Evolutionary conservation across 2,797 vertebrate genomes (phyloP).

Genomic region (Enteromius mattozi): DNA sequence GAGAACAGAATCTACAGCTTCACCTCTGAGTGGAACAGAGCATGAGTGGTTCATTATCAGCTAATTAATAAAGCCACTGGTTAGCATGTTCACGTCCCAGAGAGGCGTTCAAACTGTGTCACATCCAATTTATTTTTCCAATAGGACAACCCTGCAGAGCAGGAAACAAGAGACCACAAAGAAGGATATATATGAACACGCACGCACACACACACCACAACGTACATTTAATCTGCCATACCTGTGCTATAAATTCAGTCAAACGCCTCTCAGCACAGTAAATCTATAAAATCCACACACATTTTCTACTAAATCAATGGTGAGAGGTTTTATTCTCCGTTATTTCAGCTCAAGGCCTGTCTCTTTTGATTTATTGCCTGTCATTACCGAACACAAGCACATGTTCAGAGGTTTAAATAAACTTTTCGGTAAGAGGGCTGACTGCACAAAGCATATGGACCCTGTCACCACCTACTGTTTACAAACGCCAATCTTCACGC

Average conservation of each 20-base stretch:
- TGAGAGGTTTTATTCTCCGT: slow-evolving; percentile 13
- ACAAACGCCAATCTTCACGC: neutral
- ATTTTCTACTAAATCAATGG: slow-evolving; percentile 17
- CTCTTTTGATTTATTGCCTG: slow-evolving; percentile 47
- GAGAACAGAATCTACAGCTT: slow-evolving; percentile 47
- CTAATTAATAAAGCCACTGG: slow-evolving; percentile 71
- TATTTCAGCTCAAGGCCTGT: slow-evolving; percentile 38
- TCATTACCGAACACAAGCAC: slow-evolving; percentile 31
- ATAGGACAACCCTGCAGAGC: slow-evolving; percentile 49
- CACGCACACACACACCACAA: neutral
- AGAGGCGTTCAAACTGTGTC: slow-evolving; percentile 68
- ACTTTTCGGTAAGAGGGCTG: slow-evolving; percentile 29
- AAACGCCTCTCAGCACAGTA: slow-evolving; percentile 11
- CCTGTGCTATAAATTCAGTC: slow-evolving; percentile 47
- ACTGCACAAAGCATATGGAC: slow-evolving; percentile 27
- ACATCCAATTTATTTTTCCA: slow-evolving; percentile 67
- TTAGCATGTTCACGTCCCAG: slow-evolving; percentile 65
- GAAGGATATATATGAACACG: slow-evolving; percentile 25
- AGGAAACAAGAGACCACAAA: slow-evolving; percentile 40
- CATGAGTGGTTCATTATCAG: slow-evolving; percentile 71
- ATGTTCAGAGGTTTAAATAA: slow-evolving; percentile 45
- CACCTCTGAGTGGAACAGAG: slow-evolving; percentile 60
- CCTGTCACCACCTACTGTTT: neutral
- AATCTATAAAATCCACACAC: slow-evolving; percentile 28
- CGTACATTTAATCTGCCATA: slow-evolving; percentile 48